phyloP scores from a whole-genome alignment of 2,113 vertebrate species.

The Epinephelus cyanopodus region DNA sequence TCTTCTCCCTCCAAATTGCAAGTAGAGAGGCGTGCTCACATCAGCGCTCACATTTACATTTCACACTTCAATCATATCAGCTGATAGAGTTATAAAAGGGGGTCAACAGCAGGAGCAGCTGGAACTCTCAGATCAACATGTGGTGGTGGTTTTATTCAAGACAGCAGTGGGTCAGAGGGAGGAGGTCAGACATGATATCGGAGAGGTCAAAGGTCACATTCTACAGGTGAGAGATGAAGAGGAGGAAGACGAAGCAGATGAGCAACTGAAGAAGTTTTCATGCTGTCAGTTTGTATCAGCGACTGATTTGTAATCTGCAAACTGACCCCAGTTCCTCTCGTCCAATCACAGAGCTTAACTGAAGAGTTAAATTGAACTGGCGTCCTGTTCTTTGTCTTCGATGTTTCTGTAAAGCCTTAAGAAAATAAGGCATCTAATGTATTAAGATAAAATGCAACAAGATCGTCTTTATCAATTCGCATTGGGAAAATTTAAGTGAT shows the following conservation, averaged over 20 bases:
- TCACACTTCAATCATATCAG: slow-evolving; percentile 45
- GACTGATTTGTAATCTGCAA: neutral
- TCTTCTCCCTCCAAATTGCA: slow-evolving; percentile 10
- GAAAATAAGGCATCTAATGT: no score
- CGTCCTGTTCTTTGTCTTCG: no score
- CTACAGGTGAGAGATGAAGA: neutral
- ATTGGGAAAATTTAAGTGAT: no score
- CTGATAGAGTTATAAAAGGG: neutral
- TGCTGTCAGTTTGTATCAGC: no score
- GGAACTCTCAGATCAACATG: neutral
- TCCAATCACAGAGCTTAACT: neutral
- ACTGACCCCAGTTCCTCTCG: neutral
- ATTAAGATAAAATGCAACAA: no score
- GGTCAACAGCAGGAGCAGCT: neutral
- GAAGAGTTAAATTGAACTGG: no score
- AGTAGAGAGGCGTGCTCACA: slow-evolving; percentile 4
- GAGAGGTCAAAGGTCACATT: slow-evolving; percentile 20
- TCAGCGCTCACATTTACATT: slow-evolving; percentile 38
- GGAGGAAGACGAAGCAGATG: neutral
- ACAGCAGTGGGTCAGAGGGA: neutral
- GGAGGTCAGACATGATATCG: slow-evolving; percentile 20
- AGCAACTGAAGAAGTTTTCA: neutral
- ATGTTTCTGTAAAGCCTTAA: no score
- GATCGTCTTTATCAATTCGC: no score
- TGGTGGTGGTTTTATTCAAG: neutral